Base-by-base conservation (phyloP, 2,113 vertebrate species). In the Dasypus novemcinctus region DNA sequence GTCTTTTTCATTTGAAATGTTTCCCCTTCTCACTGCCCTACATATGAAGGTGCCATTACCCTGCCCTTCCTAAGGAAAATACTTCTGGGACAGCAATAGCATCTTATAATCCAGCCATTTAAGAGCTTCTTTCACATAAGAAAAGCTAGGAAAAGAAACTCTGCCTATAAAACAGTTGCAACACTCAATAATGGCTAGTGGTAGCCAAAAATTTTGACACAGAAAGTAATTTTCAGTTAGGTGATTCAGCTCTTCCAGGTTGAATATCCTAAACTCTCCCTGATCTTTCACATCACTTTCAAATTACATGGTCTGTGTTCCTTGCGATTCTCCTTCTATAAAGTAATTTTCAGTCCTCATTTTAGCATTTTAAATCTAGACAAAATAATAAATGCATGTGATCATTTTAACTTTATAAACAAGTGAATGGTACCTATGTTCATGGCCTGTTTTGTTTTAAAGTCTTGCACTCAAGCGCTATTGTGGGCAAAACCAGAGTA, bases 111-210 rank as follows among this genome's bases (percentile, higher is more conserved):
- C 43, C 57, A 38, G 61, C 17, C 57, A 29, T 12, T 59, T 13
- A 11, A 33, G 78, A 68, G 63, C 59, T 41, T 49, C 46, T n/a
- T 66, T 83, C 61, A 36, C 10, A 12, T 8, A 33, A 87, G 87
- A 72, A 43, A 88, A 63, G 13, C 38, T 3, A 31, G 81, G 31
- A 61, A 71, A 21, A 80, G 46, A 57, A 38, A 83, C 8, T n/a
- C n/a, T 23, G 11, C 3, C 0, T 14, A 17, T 25, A 7, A 59
- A 54, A 29, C 5, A 21, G 9, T 54, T 46, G 4, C 9, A 31
- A 21, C 2, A 1, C 2, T 9, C 57, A 41, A 0, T 20, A 15
- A 3, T 17, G 4, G 31, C 3, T 0, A 5, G 61, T 1, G 41
- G 21, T 0, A 4, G 31, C n/a, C 23, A 1, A 12, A 27, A 61